Base-by-base conservation (phyloP, 2,797 vertebrate species). In the Gobio occitaniae region DNA sequence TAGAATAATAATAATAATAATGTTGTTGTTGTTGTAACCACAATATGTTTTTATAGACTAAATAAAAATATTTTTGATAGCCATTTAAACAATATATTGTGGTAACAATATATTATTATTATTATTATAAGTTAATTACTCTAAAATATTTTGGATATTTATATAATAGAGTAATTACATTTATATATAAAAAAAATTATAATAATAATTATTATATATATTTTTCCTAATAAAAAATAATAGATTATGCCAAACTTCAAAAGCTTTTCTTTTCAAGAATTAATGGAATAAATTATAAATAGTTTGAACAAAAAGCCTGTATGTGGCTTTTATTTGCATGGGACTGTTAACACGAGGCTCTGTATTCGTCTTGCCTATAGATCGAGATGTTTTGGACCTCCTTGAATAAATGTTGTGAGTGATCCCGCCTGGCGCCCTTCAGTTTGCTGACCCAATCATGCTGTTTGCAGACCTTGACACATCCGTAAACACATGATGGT, bases 401-500 rank as follows among this genome's bases (percentile, higher is more conserved):
- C 15, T 29, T 44, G 36, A 19, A 50, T 71, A 50, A 21, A 69
- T 54, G 59, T 74, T 78, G 36, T 54, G 12, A 25, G 61, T 15
- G n/a, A 82, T 19, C 68, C 38, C 4, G 63, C 11, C 29, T 6
- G 50, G 48, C 8, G 3, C 6, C 6, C 61, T 66, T 44, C 17
- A 21, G 78, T 79, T 70, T 81, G 52, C 48, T 77, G 63, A 77
- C n/a, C 63, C 89, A 84, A 66, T 11, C 70, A 63, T 68, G 72
- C 72, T 82, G 80, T 74, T 74, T 82, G 44, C 41, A 36, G 25
- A 61, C 69, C 54, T 12, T 29, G 15, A 52, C 59, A n/a, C 61
- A 66, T 75, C 21, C 16, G 63, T 69, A 84, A 77, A 84, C 63
- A 84, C 50, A 47, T 66, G 29, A 41, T 56, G 74, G 10, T 54